These are phyloP conservation scores for Schlechtendalia chinensis DNA, from an alignment of 1,140 invertebrate species.

Conservation along the genomic window DNA sequence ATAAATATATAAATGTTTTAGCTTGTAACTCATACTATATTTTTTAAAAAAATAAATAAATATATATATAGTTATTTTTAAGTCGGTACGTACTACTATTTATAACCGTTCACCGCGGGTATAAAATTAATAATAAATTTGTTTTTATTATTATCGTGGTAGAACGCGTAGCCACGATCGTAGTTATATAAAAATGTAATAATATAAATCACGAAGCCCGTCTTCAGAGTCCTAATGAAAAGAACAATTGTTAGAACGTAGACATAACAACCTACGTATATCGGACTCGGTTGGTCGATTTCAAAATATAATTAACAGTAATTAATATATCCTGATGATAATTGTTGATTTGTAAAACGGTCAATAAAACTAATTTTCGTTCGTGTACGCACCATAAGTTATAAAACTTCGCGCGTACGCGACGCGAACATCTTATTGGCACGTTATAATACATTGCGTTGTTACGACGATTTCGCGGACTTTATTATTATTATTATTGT, in stretches of 20 bases:
- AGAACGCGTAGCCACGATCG: neutral
- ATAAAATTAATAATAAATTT: neutral
- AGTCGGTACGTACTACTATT: too few species aligned
- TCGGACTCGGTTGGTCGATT: conserved; percentile 39
- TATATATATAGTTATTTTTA: too few species aligned
- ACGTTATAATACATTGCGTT: conserved; percentile 1
- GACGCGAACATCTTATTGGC: too few species aligned
- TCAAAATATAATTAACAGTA: neutral
- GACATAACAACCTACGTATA: conserved; percentile 24
- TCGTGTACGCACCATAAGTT: neutral
- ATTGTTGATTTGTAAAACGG: neutral
- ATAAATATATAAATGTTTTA: too few species aligned
- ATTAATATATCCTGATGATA: neutral
- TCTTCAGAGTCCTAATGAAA: conserved; percentile 36
- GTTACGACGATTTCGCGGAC: neutral
- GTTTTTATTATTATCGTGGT: neutral
- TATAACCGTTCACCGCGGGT: neutral
- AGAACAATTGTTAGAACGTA: conserved; percentile 34
- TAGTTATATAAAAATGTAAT: conserved; percentile 3
- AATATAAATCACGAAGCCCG: conserved; percentile 10
- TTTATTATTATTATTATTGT: neutral
- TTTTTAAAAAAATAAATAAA: too few species aligned
- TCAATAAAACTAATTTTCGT: neutral
- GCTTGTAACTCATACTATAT: too few species aligned
- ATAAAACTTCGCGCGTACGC: neutral